phyloP scores from a whole-genome alignment of 2,888 invertebrate genomes.

The Drosophila phalerata region DNA sequence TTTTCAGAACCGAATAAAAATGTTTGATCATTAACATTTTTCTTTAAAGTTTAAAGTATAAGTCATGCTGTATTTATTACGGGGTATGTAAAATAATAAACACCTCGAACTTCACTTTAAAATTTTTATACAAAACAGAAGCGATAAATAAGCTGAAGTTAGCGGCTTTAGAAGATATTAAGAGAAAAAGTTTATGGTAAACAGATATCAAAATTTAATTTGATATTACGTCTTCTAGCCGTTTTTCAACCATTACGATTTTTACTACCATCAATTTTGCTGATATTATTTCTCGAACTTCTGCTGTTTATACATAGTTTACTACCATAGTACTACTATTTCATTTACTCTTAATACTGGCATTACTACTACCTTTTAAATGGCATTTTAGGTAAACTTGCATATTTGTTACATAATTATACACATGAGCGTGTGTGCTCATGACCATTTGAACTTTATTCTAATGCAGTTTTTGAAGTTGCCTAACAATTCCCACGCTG shows the following conservation, averaged over 20 bases:
- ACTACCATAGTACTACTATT: background rate
- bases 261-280: background rate
- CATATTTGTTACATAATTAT: constrained; percentile 2
- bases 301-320: background rate
- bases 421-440: constrained; percentile 3
- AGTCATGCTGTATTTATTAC: too few relatives aligned
- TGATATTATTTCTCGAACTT: background rate
- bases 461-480: constrained; percentile 26
- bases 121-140: constrained; percentile 7
- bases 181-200: background rate
- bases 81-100: too few relatives aligned
- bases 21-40: too few relatives aligned
- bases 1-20: too few relatives aligned
- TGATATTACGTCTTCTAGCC: too few relatives aligned
- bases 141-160: constrained; percentile 42
- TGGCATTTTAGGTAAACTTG: constrained; percentile 1
- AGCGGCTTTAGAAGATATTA: background rate
- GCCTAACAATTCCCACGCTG: constrained; percentile 40
- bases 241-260: too few relatives aligned
- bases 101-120: too few relatives aligned
- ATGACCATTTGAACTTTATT: constrained; percentile 50
- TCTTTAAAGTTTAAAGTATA: too few relatives aligned
- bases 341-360: background rate
- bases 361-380: background rate
- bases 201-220: background rate